Conservation (phyloP, 2,797 vertebrate genomes). For the Platyrinchus mystaceus region DNA sequence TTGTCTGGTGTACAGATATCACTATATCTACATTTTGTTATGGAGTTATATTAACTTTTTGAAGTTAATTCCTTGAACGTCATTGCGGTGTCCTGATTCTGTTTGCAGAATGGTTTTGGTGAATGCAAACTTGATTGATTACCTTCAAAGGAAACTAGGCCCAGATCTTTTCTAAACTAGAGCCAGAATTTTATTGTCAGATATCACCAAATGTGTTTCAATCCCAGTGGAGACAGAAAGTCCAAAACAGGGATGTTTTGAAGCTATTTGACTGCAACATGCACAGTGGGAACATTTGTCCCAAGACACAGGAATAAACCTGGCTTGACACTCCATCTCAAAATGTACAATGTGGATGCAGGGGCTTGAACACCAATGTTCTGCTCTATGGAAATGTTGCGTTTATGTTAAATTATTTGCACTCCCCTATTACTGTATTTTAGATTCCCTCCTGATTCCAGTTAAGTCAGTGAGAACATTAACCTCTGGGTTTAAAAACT, state of each 20-base stretch:
- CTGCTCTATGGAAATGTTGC: background rate
- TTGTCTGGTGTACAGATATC: background rate
- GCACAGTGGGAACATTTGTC: fast-evolving
- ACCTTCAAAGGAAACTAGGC: background rate
- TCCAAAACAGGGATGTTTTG: background rate
- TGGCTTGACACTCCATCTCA: background rate
- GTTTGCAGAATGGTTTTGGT: background rate
- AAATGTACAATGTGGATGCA: background rate
- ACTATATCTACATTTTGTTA: background rate
- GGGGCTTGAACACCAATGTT: background rate
- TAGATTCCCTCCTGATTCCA: background rate
- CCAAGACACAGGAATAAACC: background rate
- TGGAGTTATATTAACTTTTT: background rate
- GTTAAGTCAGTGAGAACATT: background rate
- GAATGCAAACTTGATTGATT: fast-evolving
- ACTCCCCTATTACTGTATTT: background rate
- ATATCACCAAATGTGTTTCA: background rate
- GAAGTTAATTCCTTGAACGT: background rate
- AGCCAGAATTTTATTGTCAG: background rate
- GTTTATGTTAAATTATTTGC: background rate
- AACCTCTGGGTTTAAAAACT: background rate
- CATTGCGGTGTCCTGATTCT: background rate
- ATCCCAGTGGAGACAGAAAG: background rate
- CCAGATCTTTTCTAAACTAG: background rate
- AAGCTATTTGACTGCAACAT: background rate